These are phyloP conservation scores for Agriopis marginaria DNA, from an alignment of 2,888 invertebrate species.

Conservation along the genomic window DNA sequence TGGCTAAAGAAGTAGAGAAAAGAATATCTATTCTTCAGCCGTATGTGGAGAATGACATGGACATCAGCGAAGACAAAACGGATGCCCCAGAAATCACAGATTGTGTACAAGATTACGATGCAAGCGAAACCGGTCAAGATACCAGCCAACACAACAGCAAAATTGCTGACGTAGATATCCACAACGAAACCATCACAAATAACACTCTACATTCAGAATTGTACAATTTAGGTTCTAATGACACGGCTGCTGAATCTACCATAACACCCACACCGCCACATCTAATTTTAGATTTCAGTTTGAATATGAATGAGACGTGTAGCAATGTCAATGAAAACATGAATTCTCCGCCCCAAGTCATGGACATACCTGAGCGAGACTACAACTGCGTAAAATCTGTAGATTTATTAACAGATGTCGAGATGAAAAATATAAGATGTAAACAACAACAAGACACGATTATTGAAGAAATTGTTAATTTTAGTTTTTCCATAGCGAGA, in stretches of 20 bases:
- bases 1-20: constrained; percentile 89
- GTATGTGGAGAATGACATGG: constrained; percentile 65
- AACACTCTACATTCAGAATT: constrained; percentile 26
- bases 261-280: constrained; percentile 60
- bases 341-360: constrained; percentile 41
- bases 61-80: constrained; percentile 60
- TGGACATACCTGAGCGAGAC: constrained; percentile 74
- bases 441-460: constrained; percentile 36
- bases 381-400: constrained; percentile 57
- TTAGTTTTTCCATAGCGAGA: constrained; percentile 55
- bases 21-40: constrained; percentile 79
- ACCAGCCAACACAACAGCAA: constrained; percentile 50
- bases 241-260: constrained; percentile 18
- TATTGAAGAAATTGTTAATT: constrained; percentile 47
- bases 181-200: constrained; percentile 20
- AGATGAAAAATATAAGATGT: constrained; percentile 32
- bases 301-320: constrained; percentile 63
- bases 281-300: constrained; percentile 67
- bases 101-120: constrained; percentile 59
- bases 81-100: constrained; percentile 73
- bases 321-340: constrained; percentile 46
- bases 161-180: constrained; percentile 5
- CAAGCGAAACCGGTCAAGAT: constrained; percentile 47
- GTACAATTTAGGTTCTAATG: constrained; percentile 20
- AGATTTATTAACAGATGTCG: constrained; percentile 50